phyloP scores from a whole-genome alignment of 2,888 invertebrate species.

The Onchidella celtica region DNA sequence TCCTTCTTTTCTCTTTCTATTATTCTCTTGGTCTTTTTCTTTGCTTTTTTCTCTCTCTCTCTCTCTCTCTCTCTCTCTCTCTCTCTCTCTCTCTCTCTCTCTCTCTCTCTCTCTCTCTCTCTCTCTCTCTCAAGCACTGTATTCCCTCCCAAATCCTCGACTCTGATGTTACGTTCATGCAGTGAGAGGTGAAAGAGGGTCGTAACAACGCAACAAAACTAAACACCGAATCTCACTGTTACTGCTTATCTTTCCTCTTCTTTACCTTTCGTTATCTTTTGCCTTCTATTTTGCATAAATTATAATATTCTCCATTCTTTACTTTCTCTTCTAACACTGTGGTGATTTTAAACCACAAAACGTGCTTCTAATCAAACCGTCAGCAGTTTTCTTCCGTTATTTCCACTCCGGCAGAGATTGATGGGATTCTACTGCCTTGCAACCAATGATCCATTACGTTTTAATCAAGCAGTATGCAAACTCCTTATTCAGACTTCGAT shows the following conservation, averaged over 20 bases:
- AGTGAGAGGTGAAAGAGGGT: background rate
- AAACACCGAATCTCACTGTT: no score
- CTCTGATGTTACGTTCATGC: background rate
- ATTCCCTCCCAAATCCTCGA: background rate
- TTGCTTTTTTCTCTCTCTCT: background rate
- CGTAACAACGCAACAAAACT: background rate
- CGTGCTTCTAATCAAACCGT: no score
- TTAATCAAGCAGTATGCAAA: no score
- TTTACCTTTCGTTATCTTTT: background rate
- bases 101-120: conserved; percentile 30
- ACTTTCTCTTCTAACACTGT: no score
- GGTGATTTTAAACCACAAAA: no score
- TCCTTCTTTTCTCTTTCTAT: no score
- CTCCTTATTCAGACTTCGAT: no score
- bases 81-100: conserved; percentile 8
- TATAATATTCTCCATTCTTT: background rate
- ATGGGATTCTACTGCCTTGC: no score
- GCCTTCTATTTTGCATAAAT: background rate
- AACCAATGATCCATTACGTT: no score
- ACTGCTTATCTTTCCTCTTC: background rate
- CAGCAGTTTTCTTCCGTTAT: no score
- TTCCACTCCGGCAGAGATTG: no score
- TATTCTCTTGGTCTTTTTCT: no score
- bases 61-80: conserved; percentile 18
- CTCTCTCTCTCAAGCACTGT: background rate